phyloP scores from a whole-genome alignment of 2,797 vertebrate species.

The Macropus fuliginosus region DNA sequence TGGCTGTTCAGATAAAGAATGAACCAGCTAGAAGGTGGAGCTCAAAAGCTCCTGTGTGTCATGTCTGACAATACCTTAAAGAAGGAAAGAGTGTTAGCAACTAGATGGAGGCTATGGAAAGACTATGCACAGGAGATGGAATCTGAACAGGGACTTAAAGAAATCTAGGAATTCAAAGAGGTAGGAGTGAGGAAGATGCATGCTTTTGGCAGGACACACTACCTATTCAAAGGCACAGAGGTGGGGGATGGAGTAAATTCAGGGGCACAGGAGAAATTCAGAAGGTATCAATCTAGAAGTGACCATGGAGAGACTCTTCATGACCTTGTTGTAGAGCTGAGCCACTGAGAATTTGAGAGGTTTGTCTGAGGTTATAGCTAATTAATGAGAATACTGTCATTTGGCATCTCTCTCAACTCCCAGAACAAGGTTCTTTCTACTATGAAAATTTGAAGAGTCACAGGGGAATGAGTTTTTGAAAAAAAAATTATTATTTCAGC shows the following conservation, averaged over 20 bases:
- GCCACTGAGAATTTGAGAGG: background rate
- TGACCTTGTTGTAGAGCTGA: background rate
- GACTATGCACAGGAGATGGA: background rate
- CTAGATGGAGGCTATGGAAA: background rate
- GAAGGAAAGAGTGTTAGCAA: background rate
- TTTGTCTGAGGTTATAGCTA: background rate
- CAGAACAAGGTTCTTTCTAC: background rate
- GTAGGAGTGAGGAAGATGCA: background rate
- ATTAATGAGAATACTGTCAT: background rate
- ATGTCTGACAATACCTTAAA: background rate
- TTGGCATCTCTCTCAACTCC: background rate
- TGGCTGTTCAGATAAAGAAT: too few relatives aligned
- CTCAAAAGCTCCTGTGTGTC: too few relatives aligned
- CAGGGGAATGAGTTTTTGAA: background rate
- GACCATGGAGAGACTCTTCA: background rate
- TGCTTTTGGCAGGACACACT: background rate
- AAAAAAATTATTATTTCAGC: constrained; percentile 7
- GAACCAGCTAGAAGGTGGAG: too few relatives aligned
- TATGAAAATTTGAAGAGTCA: background rate
- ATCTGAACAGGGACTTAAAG: background rate
- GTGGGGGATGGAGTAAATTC: background rate
- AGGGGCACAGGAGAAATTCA: background rate
- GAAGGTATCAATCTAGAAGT: background rate
- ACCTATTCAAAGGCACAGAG: background rate
- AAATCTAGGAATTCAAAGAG: background rate